A percentile compares a stretch with the other conserved stretches of the same genome.
These are phyloP conservation scores for Greenwoodochromis staneri DNA, from an alignment of 2,113 vertebrate genomes.

Conservation along the genomic window DNA sequence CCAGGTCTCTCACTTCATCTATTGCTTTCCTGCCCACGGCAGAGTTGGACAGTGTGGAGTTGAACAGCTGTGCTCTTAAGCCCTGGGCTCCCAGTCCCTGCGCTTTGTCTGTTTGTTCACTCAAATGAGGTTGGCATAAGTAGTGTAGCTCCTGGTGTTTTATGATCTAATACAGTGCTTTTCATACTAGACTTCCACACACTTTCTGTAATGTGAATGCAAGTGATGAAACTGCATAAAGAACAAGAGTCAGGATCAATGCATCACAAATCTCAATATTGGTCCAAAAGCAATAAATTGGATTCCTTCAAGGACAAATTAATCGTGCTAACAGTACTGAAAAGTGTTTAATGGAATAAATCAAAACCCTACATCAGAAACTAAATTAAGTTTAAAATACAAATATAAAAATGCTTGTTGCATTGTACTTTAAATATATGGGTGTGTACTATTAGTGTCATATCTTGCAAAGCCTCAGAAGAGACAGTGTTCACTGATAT, in stretches of 20 bases:
- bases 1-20: constrained; percentile 3
- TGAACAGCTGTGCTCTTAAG: constrained; percentile 47
- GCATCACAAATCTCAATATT: not conserved
- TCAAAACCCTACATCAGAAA: not conserved
- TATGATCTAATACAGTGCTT: not conserved
- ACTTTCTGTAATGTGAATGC: not conserved
- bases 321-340: not conserved
- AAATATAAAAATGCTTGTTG: not conserved
- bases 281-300: not conserved
- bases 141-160: not conserved
- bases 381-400: not conserved
- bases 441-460: not conserved
- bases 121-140: constrained; percentile 20
- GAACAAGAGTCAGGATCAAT: not conserved
- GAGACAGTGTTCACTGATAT: not conserved
- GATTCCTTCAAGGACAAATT: not conserved
- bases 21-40: not conserved
- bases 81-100: not conserved
- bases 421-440: not conserved
- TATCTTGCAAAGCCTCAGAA: not conserved
- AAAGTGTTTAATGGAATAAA: not conserved
- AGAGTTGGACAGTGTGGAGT: not conserved
- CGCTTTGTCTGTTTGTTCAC: constrained; percentile 7
- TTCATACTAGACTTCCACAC: not conserved
- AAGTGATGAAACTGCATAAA: not conserved